phyloP scores from a whole-genome alignment of 2,888 invertebrate species.

The Agrochola lychnidis region DNA sequence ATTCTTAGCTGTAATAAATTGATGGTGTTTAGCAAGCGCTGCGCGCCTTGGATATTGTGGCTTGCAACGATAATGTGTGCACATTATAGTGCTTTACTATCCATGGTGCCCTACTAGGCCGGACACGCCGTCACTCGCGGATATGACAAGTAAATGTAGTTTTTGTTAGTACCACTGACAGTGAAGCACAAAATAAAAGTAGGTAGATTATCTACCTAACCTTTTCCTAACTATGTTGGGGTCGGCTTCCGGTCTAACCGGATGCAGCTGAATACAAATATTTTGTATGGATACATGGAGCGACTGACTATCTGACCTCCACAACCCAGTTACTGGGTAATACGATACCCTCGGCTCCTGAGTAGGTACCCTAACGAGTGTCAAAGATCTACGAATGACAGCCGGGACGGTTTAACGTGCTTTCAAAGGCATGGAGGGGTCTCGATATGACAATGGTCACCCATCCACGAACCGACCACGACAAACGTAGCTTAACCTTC shows the following conservation, averaged over 20 bases:
- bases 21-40: constrained; percentile 62
- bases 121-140: background rate
- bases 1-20: constrained; percentile 68
- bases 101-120: constrained; percentile 35
- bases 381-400: background rate
- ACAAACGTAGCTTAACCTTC: background rate
- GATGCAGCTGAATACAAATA: background rate
- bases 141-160: constrained; percentile 1
- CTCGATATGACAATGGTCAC: background rate
- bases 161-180: background rate
- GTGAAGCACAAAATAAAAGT: background rate
- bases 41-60: constrained; percentile 47
- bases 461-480: background rate
- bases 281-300: background rate
- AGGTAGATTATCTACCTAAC: background rate
- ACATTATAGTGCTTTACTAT: constrained; percentile 44
- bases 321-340: too few species aligned
- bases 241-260: background rate
- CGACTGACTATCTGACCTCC: background rate
- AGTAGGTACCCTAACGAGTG: background rate
- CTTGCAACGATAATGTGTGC: constrained; percentile 47
- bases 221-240: background rate
- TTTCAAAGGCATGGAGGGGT: background rate
- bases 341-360: background rate
- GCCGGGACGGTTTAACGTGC: background rate